These are phyloP conservation scores for Acanthoscelides obtectus DNA, from an alignment of 2,888 invertebrate species.

Conservation along the genomic window DNA sequence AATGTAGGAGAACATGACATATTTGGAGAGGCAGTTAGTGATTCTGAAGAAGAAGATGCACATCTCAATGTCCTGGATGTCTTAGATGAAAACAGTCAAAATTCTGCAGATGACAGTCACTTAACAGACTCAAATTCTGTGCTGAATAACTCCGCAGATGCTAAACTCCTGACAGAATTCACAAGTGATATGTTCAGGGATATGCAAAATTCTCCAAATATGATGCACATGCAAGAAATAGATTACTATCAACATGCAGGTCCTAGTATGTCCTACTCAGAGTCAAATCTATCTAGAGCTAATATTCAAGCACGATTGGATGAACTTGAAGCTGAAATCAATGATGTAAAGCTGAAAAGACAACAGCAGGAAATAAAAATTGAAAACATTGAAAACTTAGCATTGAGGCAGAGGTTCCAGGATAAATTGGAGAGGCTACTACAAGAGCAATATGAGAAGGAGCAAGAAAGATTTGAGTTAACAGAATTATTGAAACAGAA, in stretches of 20 bases:
- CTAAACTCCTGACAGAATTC: constrained; percentile 56
- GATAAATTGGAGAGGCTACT: constrained; percentile 74
- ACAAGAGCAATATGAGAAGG: constrained; percentile 75
- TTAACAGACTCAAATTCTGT: constrained; percentile 66
- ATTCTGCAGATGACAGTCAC: constrained; percentile 70
- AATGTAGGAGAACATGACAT: constrained; percentile 72
- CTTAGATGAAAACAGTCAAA: constrained; percentile 67
- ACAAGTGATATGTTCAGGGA: constrained; percentile 57
- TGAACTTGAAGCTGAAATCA: constrained; percentile 67
- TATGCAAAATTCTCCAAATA: constrained; percentile 39
- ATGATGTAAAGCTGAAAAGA: constrained; percentile 68
- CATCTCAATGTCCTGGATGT: constrained; percentile 69
- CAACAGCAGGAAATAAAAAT: constrained; percentile 79
- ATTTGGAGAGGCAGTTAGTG: constrained; percentile 89
- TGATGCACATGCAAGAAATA: constrained; percentile 39
- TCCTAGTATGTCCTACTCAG: constrained; percentile 31
- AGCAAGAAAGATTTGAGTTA: constrained; percentile 56
- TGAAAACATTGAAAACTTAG: constrained; percentile 78
- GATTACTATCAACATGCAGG: constrained; percentile 42
- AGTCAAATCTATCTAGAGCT: constrained; percentile 35
- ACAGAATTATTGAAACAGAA: constrained; percentile 41
- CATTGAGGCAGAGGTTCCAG: constrained; percentile 72
- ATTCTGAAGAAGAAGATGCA: constrained; percentile 78
- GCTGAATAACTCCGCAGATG: constrained; percentile 43
- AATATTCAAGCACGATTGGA: constrained; percentile 56